Conservation (phyloP, 2,113 vertebrate species). For the Pollachius pollachius region DNA sequence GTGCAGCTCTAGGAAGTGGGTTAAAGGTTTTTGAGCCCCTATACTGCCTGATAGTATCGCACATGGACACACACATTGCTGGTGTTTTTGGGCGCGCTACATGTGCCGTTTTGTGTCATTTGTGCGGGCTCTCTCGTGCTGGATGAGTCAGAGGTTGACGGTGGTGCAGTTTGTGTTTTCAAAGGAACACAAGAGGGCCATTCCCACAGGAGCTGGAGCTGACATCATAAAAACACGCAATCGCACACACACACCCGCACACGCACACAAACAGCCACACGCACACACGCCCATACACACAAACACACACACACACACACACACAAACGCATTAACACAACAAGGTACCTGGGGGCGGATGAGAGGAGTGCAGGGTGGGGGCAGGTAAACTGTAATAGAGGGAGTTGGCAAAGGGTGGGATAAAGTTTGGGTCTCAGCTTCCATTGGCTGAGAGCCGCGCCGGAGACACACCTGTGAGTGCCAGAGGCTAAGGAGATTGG, state of each 20-base stretch:
- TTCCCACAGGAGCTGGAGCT: constrained; percentile 72
- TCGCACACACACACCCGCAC: constrained; percentile 34
- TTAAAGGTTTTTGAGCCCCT: constrained; percentile 28
- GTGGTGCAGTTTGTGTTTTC: constrained; percentile 50
- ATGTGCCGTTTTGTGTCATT: too few species aligned
- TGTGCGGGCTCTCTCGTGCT: neutral
- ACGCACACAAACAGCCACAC: neutral
- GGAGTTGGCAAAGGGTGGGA: constrained; percentile 20
- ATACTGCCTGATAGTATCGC: neutral
- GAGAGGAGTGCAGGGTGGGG: constrained; percentile 35
- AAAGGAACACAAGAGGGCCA: constrained; percentile 57
- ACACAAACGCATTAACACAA: neutral
- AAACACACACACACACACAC: constrained; percentile 6
- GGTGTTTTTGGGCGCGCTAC: too few species aligned
- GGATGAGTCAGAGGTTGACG: constrained; percentile 43
- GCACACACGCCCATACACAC: constrained; percentile 22
- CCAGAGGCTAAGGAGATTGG: constrained; percentile 85
- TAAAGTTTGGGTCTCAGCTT: constrained; percentile 40
- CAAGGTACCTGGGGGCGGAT: constrained; percentile 27
- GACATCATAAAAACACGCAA: constrained; percentile 71
- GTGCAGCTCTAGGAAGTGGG: constrained; percentile 27
- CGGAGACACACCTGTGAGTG: constrained; percentile 89
- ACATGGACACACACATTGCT: too few species aligned
- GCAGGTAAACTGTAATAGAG: constrained; percentile 48
- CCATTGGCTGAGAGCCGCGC: constrained; percentile 71